A percentile compares a stretch with the other conserved stretches of the same genome.
Conservation (phyloP, 2,888 invertebrate species). For the Pherbina coryleti region DNA sequence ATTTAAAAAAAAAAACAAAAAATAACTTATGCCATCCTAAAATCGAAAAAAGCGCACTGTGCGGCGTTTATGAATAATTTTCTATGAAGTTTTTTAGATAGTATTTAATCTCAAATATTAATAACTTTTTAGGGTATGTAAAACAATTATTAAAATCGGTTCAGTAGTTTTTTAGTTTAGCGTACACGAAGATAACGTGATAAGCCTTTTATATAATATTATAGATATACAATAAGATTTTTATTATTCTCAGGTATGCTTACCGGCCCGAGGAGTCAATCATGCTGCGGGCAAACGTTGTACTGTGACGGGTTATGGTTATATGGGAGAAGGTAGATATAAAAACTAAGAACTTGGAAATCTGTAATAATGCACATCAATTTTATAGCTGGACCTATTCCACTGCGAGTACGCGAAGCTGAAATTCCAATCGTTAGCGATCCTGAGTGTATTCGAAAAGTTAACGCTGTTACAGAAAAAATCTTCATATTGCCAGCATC, state of each 20-base stretch:
- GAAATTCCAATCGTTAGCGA: slow-evolving; percentile 94
- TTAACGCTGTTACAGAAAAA: slow-evolving; percentile 94
- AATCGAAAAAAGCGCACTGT: no score
- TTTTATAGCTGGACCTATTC: slow-evolving; percentile 85
- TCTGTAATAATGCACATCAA: not conserved
- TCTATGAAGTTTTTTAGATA: no score
- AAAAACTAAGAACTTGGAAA: not conserved
- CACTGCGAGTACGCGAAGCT: slow-evolving; percentile 88
- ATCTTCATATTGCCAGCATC: slow-evolving; percentile 93
- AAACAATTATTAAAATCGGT: no score
- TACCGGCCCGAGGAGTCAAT: slow-evolving; percentile 89
- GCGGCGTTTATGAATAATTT: no score
- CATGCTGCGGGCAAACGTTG: slow-evolving; percentile 92
- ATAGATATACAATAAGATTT: no score
- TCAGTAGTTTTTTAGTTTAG: no score
- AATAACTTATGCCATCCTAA: no score
- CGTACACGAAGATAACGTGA: no score
- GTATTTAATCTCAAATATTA: no score
- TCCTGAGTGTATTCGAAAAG: slow-evolving; percentile 91
- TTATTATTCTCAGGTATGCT: slow-evolving; percentile 76
- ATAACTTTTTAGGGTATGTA: no score
- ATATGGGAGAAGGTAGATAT: slow-evolving; percentile 88
- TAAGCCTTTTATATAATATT: no score
- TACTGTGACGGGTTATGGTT: slow-evolving; percentile 94
- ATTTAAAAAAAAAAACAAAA: no score